Base-by-base conservation (phyloP, 2,888 invertebrate species). In the Sialis lutaria region DNA sequence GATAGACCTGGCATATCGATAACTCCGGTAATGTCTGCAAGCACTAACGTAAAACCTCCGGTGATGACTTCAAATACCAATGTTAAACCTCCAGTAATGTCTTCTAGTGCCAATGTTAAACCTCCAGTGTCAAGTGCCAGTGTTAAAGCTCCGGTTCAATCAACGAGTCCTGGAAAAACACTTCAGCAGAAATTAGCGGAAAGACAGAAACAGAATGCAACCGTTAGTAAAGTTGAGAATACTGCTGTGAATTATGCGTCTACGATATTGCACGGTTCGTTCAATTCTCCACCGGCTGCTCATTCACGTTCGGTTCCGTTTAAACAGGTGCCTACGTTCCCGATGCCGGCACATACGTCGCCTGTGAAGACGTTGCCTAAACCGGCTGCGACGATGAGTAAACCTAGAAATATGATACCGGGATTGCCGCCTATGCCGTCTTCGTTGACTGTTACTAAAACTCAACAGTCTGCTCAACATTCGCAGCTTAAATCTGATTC, bases 111-210 rank as follows among this genome's bases (percentile, higher is more conserved):
- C 1, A 73, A 73, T 1, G 79, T 79, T 63, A 79, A 79, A 1
- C 58, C 80, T 48, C 79, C n/a, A n/a, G n/a, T n/a, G n/a, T 47
- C 56, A n/a, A 49, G 53, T 13, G 48, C 56, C 10, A 50, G 51
- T 6, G 52, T 55, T 46, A 46, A 50, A 32, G 41, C 42, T 46
- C 49, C 46, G 6, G 45, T 33, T 40, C 42, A 40, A 35, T 34
- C 69, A 57, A 63, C 65, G 1, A 74, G 72, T 54, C 72, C 76
- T 1, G 73, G 73, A 1, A 79, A 79, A 63, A 79, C 80, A 1
- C 58, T 80, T 48, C 79, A 80, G 56, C 78, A 80, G 57, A 79
- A 79, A 59, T 60, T 80, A 47, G 79, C 79, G 0, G 79, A 80
- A 52, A 67, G 74, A 49, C 74, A 78, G 51, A 79, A 79, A 56